Evolutionary conservation across 2,113 vertebrate genomes (phyloP).

Genomic region (Nettapus auritus): DNA sequence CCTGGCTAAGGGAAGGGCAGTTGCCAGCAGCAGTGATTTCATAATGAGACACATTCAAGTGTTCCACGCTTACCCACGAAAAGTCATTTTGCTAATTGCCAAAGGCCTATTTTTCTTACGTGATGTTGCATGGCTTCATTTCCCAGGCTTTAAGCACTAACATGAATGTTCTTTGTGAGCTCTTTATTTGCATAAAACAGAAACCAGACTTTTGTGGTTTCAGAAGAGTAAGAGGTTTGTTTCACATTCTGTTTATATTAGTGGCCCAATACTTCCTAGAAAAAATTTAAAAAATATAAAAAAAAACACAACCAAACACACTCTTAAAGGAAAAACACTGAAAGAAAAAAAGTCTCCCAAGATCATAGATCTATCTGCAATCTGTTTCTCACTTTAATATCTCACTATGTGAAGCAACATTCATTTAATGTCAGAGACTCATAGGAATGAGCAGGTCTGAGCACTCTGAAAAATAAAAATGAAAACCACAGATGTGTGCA

Average conservation of each 20-base stretch:
- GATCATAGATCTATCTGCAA: not conserved
- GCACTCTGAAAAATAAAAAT: not conserved
- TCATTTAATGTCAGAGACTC: not conserved
- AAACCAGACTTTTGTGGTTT: not conserved
- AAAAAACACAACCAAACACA: too few species aligned
- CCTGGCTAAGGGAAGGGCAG: not conserved
- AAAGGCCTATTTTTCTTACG: not conserved
- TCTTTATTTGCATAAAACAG: not conserved
- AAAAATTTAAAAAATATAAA: not conserved
- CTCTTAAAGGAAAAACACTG: not conserved
- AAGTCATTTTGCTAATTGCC: not conserved
- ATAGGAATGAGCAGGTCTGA: not conserved
- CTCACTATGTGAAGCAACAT: not conserved
- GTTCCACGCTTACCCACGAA: rapidly evolving
- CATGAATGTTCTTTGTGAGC: not conserved
- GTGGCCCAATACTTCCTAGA: not conserved
- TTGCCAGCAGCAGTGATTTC: not conserved
- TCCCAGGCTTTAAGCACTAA: not conserved
- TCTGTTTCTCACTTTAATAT: not conserved
- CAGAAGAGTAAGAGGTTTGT: not conserved
- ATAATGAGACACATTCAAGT: rapidly evolving
- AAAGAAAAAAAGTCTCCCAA: not conserved
- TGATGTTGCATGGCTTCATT: not conserved
- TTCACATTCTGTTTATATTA: not conserved
- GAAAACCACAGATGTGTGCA: not conserved